These are phyloP conservation scores for Kradibia gibbosae DNA, from an alignment of 1,140 invertebrate genomes.

Conservation along the genomic window DNA sequence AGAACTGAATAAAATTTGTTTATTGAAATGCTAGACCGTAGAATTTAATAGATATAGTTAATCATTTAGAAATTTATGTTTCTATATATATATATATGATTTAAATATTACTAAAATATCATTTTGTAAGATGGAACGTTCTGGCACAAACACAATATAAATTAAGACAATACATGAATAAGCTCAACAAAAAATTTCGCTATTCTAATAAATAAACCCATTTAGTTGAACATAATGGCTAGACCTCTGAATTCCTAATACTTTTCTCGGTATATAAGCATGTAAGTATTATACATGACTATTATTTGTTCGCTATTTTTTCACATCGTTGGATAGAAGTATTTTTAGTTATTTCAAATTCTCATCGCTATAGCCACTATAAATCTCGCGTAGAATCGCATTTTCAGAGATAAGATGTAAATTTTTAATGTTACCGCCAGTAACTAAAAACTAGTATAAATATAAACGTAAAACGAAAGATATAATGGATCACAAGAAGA, in stretches of 20 bases:
- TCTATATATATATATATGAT: no score
- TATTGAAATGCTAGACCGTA: no score
- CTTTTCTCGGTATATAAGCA: neutral
- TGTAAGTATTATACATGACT: neutral
- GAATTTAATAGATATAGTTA: no score
- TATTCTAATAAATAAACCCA: neutral
- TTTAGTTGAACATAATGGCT: neutral
- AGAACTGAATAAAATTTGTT: no score
- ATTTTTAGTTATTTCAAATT: constrained; percentile 9
- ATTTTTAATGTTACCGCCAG: constrained; percentile 30
- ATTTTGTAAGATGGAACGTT: no score
- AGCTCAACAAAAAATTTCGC: neutral
- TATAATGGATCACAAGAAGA: constrained; percentile 26
- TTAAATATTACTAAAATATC: no score
- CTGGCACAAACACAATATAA: no score
- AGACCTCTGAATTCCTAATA: neutral
- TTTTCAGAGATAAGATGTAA: constrained; percentile 46
- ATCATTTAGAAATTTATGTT: no score
- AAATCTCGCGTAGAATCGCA: constrained; percentile 38
- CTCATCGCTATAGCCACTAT: constrained; percentile 21
- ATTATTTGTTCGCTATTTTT: constrained; percentile 32
- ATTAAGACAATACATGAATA: neutral
- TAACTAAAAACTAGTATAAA: neutral
- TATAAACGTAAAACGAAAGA: neutral
- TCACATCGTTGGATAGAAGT: constrained; percentile 8